phyloP scores from a whole-genome alignment of 2,113 vertebrate species.

The Oryzias celebensis region DNA sequence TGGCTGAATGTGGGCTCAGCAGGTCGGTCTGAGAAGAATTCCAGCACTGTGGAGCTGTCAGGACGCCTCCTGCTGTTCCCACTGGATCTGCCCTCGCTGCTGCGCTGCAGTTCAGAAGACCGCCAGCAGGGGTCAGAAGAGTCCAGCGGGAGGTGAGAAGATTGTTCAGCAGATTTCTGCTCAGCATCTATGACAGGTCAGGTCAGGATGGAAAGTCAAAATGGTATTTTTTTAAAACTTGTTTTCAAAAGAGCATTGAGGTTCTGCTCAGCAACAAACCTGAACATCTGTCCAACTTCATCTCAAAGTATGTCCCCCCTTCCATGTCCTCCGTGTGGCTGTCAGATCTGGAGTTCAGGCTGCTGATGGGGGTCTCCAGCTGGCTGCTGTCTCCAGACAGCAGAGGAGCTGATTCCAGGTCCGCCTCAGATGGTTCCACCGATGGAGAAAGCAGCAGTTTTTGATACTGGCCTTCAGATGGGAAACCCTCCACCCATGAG shows the following conservation, averaged over 20 bases:
- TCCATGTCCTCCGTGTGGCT: conserved; percentile 13
- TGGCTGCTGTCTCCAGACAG: conserved; percentile 68
- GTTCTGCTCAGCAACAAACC: conserved; percentile 26
- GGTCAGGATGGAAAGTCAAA: background rate
- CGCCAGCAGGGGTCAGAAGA: conserved; percentile 56
- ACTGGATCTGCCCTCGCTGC: background rate
- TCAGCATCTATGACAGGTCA: background rate
- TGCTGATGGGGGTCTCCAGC: conserved; percentile 64
- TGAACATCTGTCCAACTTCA: conserved; percentile 58
- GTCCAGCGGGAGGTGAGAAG: conserved; percentile 3
- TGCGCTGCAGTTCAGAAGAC: conserved; percentile 64
- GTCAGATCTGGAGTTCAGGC: conserved; percentile 53
- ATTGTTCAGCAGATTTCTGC: conserved; percentile 16
- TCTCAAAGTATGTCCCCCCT: conserved; percentile 58
- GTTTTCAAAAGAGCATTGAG: conserved; percentile 25
- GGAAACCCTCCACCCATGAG: conserved; percentile 84
- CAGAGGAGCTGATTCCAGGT: conserved; percentile 60
- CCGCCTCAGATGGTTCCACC: conserved; percentile 62
- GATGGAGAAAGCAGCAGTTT: conserved; percentile 81
- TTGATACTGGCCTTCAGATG: conserved; percentile 77
- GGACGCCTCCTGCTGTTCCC: conserved; percentile 18
- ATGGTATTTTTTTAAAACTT: background rate
- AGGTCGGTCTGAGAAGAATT: conserved; percentile 37
- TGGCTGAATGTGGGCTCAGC: conserved; percentile 55
- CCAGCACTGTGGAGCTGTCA: conserved; percentile 59